Evolutionary conservation across 2,797 vertebrate species (phyloP), one percentile per base, ranked within the genome.

Genomic region (Anabas testudineus): DNA sequence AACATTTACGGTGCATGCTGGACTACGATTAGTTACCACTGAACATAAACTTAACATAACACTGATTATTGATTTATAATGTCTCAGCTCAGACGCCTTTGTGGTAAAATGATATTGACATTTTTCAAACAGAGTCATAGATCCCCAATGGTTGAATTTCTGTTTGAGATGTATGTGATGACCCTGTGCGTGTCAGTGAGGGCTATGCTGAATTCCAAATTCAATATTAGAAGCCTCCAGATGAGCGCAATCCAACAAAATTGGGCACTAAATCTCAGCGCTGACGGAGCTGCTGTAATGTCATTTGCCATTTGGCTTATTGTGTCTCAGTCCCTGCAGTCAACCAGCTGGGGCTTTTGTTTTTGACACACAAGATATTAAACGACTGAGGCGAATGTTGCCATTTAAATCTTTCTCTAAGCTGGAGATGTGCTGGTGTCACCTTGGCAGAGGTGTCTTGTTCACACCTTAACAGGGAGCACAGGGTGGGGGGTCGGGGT

Each of bases 291-390:
- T 9, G 52, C 21, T 55, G 54, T 81, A 80, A 84, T 85, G 36
- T 9, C 7, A 34, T 87, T 90, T 87, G 68, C 74, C 75, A 65
- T 70, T 84, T 74, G 64, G 71, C 60, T 70, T 64, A 57, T 63
- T 80, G 61, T 73, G 60, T 60, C 18, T 63, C 7, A 15, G 52
- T 60, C 24, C 37, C 26, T 47, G 57, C 58, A 67, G 28, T 49
- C 57, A 46, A 66, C 24, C 71, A 66, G 66, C 52, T 59, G 57
- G 18, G 55, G 47, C 59, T 78, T 43, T 32, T 24, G 22, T 59
- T 39, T 37, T 37, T 2, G 36, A 37, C 3, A 59, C 49, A 1
- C 46, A 46, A 34, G 39, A 48, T 49, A 52, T 39, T 24, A 58
- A 24, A 52, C 5, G 16, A 43, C 53, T 56, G 52, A 43, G 43